phyloP scores from a whole-genome alignment of 2,113 vertebrate species.

The Lamprologus sp. region DNA sequence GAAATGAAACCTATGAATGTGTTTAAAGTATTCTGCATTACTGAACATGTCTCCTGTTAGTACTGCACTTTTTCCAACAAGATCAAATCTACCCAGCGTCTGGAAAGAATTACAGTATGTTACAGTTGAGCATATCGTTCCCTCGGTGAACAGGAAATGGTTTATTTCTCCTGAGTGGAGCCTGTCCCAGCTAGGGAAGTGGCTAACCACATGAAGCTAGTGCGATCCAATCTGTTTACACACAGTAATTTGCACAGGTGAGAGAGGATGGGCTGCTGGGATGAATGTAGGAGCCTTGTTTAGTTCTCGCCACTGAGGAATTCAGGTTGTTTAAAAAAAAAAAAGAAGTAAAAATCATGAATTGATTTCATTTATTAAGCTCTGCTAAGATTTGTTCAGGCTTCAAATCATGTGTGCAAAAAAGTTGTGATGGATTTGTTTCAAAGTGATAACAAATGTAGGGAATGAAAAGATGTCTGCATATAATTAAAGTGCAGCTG shows the following conservation, averaged over 20 bases:
- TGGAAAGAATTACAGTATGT: constrained; percentile 56
- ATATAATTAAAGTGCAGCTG: background rate
- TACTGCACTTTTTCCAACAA: background rate
- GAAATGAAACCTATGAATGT: background rate
- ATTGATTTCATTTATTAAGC: constrained; percentile 46
- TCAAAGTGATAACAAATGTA: background rate
- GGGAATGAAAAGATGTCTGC: background rate
- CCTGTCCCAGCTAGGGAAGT: constrained; percentile 55
- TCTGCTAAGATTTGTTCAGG: background rate
- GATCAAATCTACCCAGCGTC: constrained; percentile 38
- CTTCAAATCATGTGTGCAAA: constrained; percentile 19
- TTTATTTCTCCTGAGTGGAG: constrained; percentile 58
- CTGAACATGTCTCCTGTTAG: background rate
- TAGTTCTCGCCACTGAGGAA: background rate
- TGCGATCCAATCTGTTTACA: constrained; percentile 49
- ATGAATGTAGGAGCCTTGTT: constrained; percentile 47
- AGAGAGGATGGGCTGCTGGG: constrained; percentile 30
- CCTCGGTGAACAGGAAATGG: constrained; percentile 55
- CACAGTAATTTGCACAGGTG: constrained; percentile 66
- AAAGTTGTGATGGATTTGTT: background rate
- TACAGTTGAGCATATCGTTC: constrained; percentile 51
- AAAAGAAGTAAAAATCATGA: constrained; percentile 29
- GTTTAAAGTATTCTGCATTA: background rate
- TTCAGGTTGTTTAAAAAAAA: background rate
- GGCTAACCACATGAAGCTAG: constrained; percentile 65